Percentiles rank a stretch among this genome's conserved stretches.
phyloP scores from a whole-genome alignment of 2,888 invertebrate species.

The Perithous albicinctus region DNA sequence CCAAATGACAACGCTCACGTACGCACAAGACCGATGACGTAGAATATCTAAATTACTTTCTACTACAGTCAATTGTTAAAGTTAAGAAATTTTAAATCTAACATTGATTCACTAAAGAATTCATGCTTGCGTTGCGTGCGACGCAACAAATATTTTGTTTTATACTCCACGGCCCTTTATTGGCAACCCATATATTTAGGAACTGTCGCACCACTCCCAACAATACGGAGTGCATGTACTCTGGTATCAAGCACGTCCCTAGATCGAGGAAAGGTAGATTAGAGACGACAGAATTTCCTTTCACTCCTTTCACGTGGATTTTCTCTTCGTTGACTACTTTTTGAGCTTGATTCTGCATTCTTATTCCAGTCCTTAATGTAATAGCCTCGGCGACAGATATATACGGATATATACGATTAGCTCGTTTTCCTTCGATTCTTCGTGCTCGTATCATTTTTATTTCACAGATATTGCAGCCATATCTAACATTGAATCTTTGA shows the following conservation, averaged over 20 bases:
- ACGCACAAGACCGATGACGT: no score
- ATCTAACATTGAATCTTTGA: slow-evolving; percentile 54
- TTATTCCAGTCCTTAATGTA: slow-evolving; percentile 45
- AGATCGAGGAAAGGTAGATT: slow-evolving; percentile 60
- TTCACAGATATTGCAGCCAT: slow-evolving; percentile 66
- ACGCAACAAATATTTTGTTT: slow-evolving; percentile 50
- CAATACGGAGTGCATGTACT: slow-evolving; percentile 70
- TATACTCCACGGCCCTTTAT: slow-evolving; percentile 64
- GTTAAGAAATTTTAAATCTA: no score
- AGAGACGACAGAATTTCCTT: slow-evolving; percentile 57
- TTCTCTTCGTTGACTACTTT: slow-evolving; percentile 6
- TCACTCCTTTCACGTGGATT: slow-evolving; percentile 48
- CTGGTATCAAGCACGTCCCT: slow-evolving; percentile 63
- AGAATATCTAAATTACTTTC: no score
- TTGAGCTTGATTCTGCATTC: slow-evolving; percentile 57
- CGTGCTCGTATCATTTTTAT: slow-evolving; percentile 48
- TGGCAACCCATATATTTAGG: slow-evolving; percentile 36
- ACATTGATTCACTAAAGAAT: no score
- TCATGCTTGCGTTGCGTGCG: no score
- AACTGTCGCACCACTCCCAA: slow-evolving; percentile 63
- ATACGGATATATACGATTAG: slow-evolving; percentile 49
- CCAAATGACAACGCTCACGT: no score
- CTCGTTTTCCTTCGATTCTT: slow-evolving; percentile 40
- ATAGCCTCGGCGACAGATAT: neutral
- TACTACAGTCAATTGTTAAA: no score